Percentiles rank a stretch among this genome's conserved stretches.
Conservation (phyloP, 2,797 vertebrate genomes). For the Rhinoraja longicauda region DNA sequence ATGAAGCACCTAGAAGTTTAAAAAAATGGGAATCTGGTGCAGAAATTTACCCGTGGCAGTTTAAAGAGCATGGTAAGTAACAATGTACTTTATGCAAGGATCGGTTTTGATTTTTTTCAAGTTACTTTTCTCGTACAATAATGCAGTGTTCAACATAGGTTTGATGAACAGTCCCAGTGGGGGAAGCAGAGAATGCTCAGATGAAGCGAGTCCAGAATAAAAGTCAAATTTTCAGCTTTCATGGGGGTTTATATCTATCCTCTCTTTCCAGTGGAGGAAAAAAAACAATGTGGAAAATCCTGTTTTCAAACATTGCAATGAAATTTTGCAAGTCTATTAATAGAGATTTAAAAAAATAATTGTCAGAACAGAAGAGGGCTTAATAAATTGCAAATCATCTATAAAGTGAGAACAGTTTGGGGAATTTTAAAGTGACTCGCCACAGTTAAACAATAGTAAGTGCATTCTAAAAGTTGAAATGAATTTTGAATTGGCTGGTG, state of each 20-base stretch:
- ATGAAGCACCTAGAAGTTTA: rapidly evolving
- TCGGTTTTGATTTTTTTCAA: background rate
- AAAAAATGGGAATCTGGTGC: background rate
- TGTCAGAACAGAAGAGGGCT: background rate
- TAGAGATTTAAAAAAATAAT: too few species aligned
- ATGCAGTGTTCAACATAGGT: background rate
- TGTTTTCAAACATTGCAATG: background rate
- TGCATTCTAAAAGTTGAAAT: too few species aligned
- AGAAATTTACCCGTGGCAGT: constrained; percentile 38
- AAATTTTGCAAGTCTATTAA: background rate
- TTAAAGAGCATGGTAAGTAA: background rate
- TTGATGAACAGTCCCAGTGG: background rate
- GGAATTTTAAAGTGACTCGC: background rate
- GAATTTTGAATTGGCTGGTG: background rate
- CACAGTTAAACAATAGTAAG: background rate
- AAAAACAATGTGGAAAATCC: background rate
- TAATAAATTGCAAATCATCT: background rate
- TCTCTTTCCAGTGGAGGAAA: background rate
- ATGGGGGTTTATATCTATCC: too few species aligned
- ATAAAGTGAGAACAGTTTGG: background rate
- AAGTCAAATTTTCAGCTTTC: too few species aligned
- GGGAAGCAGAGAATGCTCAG: background rate
- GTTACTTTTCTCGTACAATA: background rate
- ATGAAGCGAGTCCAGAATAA: too few species aligned
- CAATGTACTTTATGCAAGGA: background rate